Evolutionary conservation across 2,797 vertebrate genomes (phyloP).

Genomic region (Spinibarbus caldwelli): DNA sequence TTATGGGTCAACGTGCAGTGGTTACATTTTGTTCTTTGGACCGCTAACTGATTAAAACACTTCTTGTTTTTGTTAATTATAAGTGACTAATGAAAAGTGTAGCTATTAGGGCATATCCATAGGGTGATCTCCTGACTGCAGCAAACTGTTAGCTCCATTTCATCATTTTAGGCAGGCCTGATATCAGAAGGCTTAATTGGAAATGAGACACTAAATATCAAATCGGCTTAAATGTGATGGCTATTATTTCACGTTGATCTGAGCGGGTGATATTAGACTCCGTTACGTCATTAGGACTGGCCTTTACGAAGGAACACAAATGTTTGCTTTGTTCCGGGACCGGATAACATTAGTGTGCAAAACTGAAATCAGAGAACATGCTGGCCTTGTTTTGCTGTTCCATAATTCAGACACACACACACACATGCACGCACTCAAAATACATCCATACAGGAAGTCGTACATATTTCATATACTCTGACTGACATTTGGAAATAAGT

Average conservation of each 20-base stretch:
- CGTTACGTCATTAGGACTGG: conserved; percentile 65
- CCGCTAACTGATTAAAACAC: conserved; percentile 47
- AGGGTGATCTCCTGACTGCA: conserved; percentile 55
- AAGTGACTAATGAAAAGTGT: conserved; percentile 60
- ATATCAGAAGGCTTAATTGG: conserved; percentile 61
- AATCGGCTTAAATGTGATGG: conserved; percentile 65
- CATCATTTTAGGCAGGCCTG: conserved; percentile 58
- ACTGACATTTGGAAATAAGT: neutral
- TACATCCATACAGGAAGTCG: conserved; percentile 6
- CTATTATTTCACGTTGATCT: conserved; percentile 64
- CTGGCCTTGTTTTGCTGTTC: conserved; percentile 41
- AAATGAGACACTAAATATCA: conserved; percentile 64
- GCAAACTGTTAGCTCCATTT: conserved; percentile 53
- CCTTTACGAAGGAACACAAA: conserved; percentile 69
- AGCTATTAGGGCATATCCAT: conserved; percentile 59
- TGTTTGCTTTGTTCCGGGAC: conserved; percentile 70
- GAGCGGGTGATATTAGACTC: conserved; percentile 59
- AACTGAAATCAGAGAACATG: conserved; percentile 69
- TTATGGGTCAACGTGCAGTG: conserved; percentile 30
- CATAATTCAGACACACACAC: conserved; percentile 20
- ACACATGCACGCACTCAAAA: conserved; percentile 12
- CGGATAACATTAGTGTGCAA: conserved; percentile 70
- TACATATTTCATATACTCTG: conserved; percentile 7
- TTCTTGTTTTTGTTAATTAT: conserved; percentile 56
- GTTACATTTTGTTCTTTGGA: conserved; percentile 37